These are phyloP conservation scores for Kradibia gibbosae DNA, from an alignment of 1,140 invertebrate species.

Conservation along the genomic window DNA sequence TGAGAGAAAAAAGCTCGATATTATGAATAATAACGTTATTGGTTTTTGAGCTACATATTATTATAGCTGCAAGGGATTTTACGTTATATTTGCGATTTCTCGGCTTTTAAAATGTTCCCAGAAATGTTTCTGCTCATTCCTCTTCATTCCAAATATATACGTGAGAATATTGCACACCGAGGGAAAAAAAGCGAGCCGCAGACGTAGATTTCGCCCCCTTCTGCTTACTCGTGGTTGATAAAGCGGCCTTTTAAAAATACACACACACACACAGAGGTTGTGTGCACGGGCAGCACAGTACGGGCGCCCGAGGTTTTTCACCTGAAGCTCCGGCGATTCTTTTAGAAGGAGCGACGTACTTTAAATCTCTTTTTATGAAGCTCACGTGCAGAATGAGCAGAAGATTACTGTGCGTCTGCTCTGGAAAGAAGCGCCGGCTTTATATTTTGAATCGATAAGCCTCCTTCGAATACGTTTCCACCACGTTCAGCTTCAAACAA, in stretches of 20 bases:
- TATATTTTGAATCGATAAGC: conserved; percentile 13
- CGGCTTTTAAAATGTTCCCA: no score
- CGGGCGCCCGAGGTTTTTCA: not conserved
- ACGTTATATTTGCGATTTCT: no score
- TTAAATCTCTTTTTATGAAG: conserved; percentile 45
- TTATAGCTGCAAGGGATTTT: no score
- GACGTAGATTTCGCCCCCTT: not conserved
- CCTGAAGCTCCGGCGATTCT: conserved; percentile 11
- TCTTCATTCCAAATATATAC: not conserved
- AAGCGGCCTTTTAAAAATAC: not conserved
- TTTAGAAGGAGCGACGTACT: conserved; percentile 22
- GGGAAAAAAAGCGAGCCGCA: not conserved
- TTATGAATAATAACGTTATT: no score
- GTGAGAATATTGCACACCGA: not conserved
- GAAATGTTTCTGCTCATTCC: not conserved
- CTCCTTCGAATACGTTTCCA: not conserved
- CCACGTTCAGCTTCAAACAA: not conserved
- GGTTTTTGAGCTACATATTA: no score
- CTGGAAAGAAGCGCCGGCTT: not conserved
- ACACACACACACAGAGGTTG: no score
- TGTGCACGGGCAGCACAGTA: conserved; percentile 16
- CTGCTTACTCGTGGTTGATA: conserved; percentile 4
- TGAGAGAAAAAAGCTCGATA: no score
- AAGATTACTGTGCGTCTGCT: not conserved
- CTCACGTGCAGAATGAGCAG: conserved; percentile 8